A percentile compares a stretch with the other conserved stretches of the same genome.
phyloP scores from a whole-genome alignment of 2,113 vertebrate species.

The Grantiella picta region DNA sequence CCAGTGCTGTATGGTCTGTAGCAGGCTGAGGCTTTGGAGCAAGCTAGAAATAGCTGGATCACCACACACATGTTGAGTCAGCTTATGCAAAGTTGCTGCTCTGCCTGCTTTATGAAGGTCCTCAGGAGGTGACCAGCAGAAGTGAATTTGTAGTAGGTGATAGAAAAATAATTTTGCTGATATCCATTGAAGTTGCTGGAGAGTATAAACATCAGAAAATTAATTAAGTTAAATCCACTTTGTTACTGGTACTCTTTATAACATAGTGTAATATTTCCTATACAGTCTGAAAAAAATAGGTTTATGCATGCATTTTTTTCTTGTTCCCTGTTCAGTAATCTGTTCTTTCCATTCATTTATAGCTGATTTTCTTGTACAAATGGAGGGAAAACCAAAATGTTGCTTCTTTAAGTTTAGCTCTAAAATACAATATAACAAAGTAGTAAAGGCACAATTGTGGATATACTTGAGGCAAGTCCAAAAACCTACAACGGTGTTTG shows the following conservation, averaged over 20 bases:
- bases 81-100: neutral
- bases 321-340: slow-evolving; percentile 59
- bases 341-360: slow-evolving; percentile 67
- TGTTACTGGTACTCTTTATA: neutral
- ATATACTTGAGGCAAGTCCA: slow-evolving; percentile 87
- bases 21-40: neutral
- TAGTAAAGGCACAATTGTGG: slow-evolving; percentile 94
- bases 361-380: slow-evolving; percentile 86
- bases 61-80: neutral
- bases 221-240: neutral
- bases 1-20: neutral
- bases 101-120: neutral
- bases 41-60: neutral
- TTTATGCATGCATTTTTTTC: slow-evolving; percentile 26
- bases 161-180: neutral
- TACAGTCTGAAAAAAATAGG: neutral
- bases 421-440: slow-evolving; percentile 89
- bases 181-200: neutral
- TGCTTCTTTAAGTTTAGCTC: slow-evolving; percentile 94
- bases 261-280: neutral
- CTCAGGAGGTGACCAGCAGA: neutral
- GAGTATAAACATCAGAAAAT: neutral
- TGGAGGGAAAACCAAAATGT: slow-evolving; percentile 89
- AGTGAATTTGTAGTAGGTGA: neutral
- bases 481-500: slow-evolving; percentile 90